Conservation (phyloP, 2,797 vertebrate genomes). For the Schizopygopsis malacanthus region DNA sequence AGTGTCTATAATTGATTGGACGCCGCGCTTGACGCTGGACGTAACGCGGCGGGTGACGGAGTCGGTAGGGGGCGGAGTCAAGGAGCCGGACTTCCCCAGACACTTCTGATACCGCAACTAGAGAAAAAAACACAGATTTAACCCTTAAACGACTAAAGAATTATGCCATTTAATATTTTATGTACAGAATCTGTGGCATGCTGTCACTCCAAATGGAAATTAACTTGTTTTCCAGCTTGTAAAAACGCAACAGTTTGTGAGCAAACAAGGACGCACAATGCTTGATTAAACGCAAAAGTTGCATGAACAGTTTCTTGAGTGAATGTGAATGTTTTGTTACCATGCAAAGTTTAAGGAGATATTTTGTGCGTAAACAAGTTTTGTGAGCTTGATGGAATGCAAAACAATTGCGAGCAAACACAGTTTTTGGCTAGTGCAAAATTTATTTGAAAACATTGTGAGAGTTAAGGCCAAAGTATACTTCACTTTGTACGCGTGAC, state of each 20-base stretch:
- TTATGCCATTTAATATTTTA: neutral
- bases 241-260: neutral
- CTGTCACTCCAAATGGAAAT: neutral
- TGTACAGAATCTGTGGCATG: too few species aligned
- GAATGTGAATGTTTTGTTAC: too few species aligned
- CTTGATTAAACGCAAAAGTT: too few species aligned
- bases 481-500: too few species aligned
- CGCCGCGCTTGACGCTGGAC: conserved; percentile 95
- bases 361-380: neutral
- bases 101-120: conserved; percentile 98
- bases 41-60: conserved; percentile 93
- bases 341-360: neutral
- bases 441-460: neutral
- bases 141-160: neutral
- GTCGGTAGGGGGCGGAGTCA: conserved; percentile 86
- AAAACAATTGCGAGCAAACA: neutral
- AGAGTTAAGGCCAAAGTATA: neutral
- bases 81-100: conserved; percentile 89
- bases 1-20: conserved; percentile 99
- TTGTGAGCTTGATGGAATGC: neutral
- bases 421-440: neutral
- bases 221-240: neutral
- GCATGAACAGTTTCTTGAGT: neutral
- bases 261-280: neutral
- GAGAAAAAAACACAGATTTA: neutral